A percentile compares a stretch with the other conserved stretches of the same genome.
Conservation (phyloP, 2,888 invertebrate genomes). For the Pachydiplax longipennis region DNA sequence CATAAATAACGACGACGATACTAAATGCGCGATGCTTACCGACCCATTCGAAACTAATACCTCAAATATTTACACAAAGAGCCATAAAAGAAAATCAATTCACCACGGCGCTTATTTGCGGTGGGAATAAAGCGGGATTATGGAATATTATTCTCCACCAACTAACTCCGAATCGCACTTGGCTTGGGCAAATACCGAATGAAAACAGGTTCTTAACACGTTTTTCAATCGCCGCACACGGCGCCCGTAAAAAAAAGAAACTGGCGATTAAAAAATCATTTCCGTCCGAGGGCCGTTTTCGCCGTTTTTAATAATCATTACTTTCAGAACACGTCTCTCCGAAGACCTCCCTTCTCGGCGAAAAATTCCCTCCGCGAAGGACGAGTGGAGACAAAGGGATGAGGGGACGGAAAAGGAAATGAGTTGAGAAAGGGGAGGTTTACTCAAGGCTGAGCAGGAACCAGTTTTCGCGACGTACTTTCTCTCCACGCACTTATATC, state of each 20-base stretch:
- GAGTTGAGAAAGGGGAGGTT: background rate
- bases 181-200: too few relatives aligned
- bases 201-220: too few relatives aligned
- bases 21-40: too few relatives aligned
- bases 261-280: background rate
- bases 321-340: background rate
- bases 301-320: background rate
- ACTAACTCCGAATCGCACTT: too few relatives aligned
- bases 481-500: background rate
- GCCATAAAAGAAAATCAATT: too few relatives aligned
- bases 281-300: background rate
- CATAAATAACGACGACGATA: too few relatives aligned
- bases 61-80: too few relatives aligned
- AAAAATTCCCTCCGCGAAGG: background rate
- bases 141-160: too few relatives aligned
- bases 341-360: background rate
- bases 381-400: background rate
- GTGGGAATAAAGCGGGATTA: too few relatives aligned
- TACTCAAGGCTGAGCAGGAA: background rate
- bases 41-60: too few relatives aligned
- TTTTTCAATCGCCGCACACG: too few relatives aligned
- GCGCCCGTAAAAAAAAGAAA: background rate
- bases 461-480: background rate
- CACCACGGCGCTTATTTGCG: too few relatives aligned
- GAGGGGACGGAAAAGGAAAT: background rate